Conservation (phyloP, 2,888 invertebrate species). For the Drosophila birchii region DNA sequence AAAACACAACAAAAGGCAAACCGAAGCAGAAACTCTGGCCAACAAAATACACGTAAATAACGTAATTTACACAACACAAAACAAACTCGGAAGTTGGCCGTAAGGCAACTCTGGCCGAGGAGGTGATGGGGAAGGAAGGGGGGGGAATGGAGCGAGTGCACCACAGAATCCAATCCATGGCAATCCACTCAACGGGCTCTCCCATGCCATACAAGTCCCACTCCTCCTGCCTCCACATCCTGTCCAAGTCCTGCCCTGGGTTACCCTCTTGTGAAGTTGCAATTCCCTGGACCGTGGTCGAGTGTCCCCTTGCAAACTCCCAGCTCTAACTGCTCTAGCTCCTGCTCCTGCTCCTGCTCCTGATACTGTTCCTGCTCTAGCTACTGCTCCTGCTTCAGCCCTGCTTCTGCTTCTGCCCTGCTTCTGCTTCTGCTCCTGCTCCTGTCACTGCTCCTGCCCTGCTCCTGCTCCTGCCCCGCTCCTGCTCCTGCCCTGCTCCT, state of each 20-base stretch:
- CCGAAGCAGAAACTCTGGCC: conserved; percentile 20
- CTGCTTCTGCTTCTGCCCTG: neutral
- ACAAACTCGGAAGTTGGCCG: conserved; percentile 70
- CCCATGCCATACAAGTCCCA: neutral
- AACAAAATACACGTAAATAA: conserved; percentile 70
- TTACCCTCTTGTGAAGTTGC: conserved; percentile 18
- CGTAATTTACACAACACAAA: conserved; percentile 79
- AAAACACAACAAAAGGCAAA: conserved; percentile 53
- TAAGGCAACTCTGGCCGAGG: conserved; percentile 25
- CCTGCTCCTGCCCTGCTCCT: neutral
- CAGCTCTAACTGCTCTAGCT: neutral
- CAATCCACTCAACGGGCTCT: conserved; percentile 16
- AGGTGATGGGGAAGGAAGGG: neutral
- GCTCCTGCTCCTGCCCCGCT: too few species aligned
- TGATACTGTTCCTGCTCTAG: neutral
- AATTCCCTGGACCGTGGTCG: conserved; percentile 66
- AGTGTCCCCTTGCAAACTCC: conserved; percentile 27
- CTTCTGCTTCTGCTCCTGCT: neutral
- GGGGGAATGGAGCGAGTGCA: conserved; percentile 3
- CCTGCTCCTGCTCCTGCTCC: neutral
- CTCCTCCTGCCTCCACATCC: neutral
- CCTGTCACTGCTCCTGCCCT: neutral
- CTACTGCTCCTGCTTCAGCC: neutral
- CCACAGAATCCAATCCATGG: conserved; percentile 41
- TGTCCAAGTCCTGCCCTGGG: neutral